Conservation (phyloP, 2,113 vertebrate genomes). For the Cryptoleucopteryx plumbea region DNA sequence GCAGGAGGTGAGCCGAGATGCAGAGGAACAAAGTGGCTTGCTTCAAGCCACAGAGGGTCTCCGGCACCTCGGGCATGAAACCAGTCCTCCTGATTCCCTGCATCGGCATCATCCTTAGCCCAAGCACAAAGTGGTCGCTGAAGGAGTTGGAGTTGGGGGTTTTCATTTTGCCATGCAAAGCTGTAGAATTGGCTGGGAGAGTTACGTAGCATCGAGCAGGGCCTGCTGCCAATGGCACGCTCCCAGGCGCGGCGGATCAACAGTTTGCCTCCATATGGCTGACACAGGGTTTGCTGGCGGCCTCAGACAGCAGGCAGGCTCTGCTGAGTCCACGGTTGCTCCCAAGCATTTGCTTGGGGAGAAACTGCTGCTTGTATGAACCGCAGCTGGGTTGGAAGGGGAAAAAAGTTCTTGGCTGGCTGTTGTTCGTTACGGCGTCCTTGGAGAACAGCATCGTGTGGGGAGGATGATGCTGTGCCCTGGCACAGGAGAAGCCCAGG, state of each 20-base stretch:
- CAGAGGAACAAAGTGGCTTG: background rate
- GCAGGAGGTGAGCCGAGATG: background rate
- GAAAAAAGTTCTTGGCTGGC: background rate
- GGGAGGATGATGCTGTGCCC: background rate
- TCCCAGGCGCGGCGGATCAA: background rate
- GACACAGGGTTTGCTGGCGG: background rate
- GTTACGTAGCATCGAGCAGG: background rate
- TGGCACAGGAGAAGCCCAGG: accelerated
- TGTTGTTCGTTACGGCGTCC: accelerated
- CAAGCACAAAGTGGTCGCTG: accelerated
- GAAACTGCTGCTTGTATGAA: background rate
- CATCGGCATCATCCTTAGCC: accelerated
- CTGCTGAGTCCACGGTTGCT: background rate
- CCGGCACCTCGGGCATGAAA: accelerated
- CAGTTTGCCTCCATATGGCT: background rate
- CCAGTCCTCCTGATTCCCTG: no score
- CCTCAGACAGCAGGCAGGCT: background rate
- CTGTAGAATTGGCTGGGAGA: background rate
- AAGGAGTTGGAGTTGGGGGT: no score
- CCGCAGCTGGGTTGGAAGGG: background rate
- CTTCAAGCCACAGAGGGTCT: no score
- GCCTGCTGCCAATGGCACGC: background rate
- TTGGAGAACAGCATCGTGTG: background rate
- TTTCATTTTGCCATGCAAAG: accelerated
- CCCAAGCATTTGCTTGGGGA: background rate